Evolutionary conservation across 2,113 vertebrate genomes (phyloP), one percentile per base, ranked within the genome.

Genomic region (Sinocyclocheilus grahami): DNA sequence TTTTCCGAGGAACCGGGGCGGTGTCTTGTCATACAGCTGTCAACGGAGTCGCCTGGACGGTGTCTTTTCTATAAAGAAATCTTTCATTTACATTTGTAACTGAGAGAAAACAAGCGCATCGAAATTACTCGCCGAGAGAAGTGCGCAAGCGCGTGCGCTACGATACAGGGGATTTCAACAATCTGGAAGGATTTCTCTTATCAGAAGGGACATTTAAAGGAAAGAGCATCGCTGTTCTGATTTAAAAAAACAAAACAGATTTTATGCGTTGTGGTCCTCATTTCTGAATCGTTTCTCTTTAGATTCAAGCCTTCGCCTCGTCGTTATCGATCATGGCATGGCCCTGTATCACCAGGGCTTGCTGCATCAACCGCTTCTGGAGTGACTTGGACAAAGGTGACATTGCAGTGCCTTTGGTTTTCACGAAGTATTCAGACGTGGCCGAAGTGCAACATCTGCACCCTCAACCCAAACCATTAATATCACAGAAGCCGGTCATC

Each of bases 341-440:
- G 98, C 98, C 97, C 85, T 99, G 97, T 94, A 97, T 99, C 83
- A 99, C 96, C 89, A 96, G 98, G 90, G 98, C 97, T 24, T 99
- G 98, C 96, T 99, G 97, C 96, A 98, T 99, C 89, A 98, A 97
- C 83, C 97, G 98, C 46, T 98, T 97, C 90, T 99, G 98, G 98
- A 98, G 95, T 92, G 97, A 99, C 91, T 93, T 99, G 88, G 98
- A 99, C 90, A 99, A 99, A 91, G 97, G 94, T 63, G 98, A 99
- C 92, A 98, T 99, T 89, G 96, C 97, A 0, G 98, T 99, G 89
- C 97, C 98, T 20, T 91, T 99, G 90, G 98, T 99, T 65, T 99
- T 98, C 90, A 96, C 96, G 87, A 99, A 97, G 79, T 99, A 98
- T 84, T 98, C 97, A 0, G 97, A 99, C 83, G 97, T 96, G 89